Base-by-base conservation (phyloP, 2,797 vertebrate species). In the Sebastes itinus region DNA sequence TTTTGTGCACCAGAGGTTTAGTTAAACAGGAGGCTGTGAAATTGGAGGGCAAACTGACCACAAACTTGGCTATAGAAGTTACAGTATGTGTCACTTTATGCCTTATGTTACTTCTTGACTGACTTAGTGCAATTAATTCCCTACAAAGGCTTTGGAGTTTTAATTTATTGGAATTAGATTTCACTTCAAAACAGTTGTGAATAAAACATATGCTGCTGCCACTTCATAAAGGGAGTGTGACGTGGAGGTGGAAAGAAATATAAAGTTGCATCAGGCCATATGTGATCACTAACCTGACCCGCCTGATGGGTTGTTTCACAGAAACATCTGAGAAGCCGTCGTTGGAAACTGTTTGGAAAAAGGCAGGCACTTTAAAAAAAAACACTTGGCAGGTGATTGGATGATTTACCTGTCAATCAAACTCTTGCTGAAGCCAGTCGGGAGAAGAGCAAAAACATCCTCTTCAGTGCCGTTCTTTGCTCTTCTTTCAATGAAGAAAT, bases 41-140 rank as follows among this genome's bases (percentile, higher is more conserved):
- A 89, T 75, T 89, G 60, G 59, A 88, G 76, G 83, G 82, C 46
- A 67, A 81, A 60, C 32, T 61, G 55, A 60, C 81, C 58, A 2
- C 84, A 83, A 38, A 71, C 25, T 52, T 75, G 77, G 65, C 59
- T 25, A 12, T 55, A 83, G 25, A 46, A 60, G 61, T 70, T 70
- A 27, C 46, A 42, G 22, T 32, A 35, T 61, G 33, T 75, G 32
- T 82, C 55, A 28, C 60, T 67, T 68, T 59, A 64, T 46, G 65
- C 58, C 11, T 12, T 30, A 55, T 22, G 66, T 73, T 28, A 76
- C 59, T 59, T 64, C 75, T 66, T 75, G 65, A 75, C 32, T 55
- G 62, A 55, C 30, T 76, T 33, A 25, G 27, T 71, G 75, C 66
- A 56, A 60, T 80, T 72, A 71, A 83, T 76, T 71, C 33, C 35